A percentile compares a stretch with the other conserved stretches of the same genome.
Evolutionary conservation across 53 echinoderm and acorn worm species (phyloP).

Genomic region (Arbacia lixula): DNA sequence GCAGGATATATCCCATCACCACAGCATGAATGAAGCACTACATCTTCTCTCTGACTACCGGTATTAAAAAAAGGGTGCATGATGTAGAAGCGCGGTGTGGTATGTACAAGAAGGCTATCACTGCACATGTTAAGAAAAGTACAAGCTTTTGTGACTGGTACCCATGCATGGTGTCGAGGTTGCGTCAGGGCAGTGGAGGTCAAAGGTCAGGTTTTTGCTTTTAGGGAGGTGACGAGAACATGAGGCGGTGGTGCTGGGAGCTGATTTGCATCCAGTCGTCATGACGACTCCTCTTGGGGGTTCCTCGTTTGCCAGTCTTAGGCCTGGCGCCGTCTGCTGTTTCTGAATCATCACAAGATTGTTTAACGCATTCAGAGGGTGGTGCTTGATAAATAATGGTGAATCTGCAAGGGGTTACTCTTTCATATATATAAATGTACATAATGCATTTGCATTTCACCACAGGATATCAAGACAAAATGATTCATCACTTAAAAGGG

Average conservation of each 20-base stretch:
- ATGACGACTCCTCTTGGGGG: slow-evolving; percentile 36
- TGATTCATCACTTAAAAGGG: too few relatives aligned
- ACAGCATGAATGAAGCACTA: too few relatives aligned
- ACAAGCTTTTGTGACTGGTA: slow-evolving; percentile 18
- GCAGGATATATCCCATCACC: too few relatives aligned
- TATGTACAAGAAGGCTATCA: neutral
- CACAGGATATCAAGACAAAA: too few relatives aligned
- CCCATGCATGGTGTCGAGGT: slow-evolving; percentile 36
- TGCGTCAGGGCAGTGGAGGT: slow-evolving; percentile 22
- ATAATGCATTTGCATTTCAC: too few relatives aligned
- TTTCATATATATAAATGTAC: too few relatives aligned
- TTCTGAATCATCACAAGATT: slow-evolving; percentile 42
- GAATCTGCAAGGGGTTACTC: too few relatives aligned
- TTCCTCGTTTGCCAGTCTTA: neutral
- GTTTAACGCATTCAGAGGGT: neutral
- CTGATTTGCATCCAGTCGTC: slow-evolving; percentile 50
- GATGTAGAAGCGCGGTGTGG: neutral
- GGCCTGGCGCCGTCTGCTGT: slow-evolving; percentile 12
- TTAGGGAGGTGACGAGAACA: slow-evolving; percentile 47
- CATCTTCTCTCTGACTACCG: neutral
- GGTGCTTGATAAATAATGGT: slow-evolving; percentile 12
- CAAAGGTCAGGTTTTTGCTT: slow-evolving; percentile 44
- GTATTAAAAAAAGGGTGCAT: neutral
- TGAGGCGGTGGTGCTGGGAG: slow-evolving; percentile 55
- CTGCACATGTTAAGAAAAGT: neutral